These are phyloP conservation scores for Bettongia penicillata DNA, from an alignment of 2,113 vertebrate species.

Conservation along the genomic window DNA sequence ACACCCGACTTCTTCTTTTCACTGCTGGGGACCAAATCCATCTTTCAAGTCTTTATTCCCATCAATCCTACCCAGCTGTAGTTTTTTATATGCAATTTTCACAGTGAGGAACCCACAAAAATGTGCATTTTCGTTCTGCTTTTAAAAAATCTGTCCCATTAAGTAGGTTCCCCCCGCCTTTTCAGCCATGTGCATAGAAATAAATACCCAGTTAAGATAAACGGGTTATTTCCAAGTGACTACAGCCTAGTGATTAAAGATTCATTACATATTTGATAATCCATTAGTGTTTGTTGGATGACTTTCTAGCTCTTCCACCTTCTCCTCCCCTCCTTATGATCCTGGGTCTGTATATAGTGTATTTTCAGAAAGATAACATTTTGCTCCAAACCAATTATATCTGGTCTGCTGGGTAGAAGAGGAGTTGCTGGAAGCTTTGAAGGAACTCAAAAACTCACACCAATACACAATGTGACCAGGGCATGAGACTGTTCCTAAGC, in stretches of 20 bases:
- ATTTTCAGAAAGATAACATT: conserved; percentile 14
- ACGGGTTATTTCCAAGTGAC: background rate
- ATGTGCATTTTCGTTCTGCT: background rate
- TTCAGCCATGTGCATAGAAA: conserved; percentile 27
- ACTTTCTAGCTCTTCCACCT: background rate
- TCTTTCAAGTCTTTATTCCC: background rate
- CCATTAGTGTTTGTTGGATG: background rate
- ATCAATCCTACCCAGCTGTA: background rate
- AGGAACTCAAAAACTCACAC: conserved; percentile 29
- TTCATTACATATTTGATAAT: conserved; percentile 37
- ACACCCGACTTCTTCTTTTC: conserved; percentile 4
- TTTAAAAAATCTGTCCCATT: background rate
- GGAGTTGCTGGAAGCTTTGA: conserved; percentile 15
- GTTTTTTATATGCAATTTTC: background rate
- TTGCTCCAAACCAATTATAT: conserved; percentile 15
- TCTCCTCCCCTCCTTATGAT: background rate
- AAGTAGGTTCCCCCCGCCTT: background rate
- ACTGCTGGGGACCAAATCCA: background rate
- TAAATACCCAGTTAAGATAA: conserved; percentile 34
- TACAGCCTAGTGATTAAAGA: conserved; percentile 17
- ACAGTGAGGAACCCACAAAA: background rate
- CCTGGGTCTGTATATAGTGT: conserved; percentile 1
- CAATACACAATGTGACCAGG: conserved; percentile 11
- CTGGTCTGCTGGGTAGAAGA: conserved; percentile 23
- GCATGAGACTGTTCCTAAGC: conserved; percentile 19